A percentile compares a stretch with the other conserved stretches of the same genome.
phyloP scores from a whole-genome alignment of 2,888 invertebrate species.

The Zhuqinia jingwanae region DNA sequence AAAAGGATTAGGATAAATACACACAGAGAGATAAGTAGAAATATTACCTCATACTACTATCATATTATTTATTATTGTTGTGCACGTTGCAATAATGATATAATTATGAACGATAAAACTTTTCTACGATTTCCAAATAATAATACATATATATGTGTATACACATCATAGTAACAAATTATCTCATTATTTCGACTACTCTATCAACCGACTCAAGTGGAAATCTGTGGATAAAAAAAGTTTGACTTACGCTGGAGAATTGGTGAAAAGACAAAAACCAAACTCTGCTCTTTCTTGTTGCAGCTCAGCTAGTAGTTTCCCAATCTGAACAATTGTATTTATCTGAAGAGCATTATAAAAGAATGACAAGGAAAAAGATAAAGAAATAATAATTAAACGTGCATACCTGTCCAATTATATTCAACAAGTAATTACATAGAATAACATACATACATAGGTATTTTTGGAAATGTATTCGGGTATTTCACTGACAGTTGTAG shows the following conservation, averaged over 20 bases:
- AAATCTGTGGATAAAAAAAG: slow-evolving; percentile 24
- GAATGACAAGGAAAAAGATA: neutral
- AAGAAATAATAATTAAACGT: neutral
- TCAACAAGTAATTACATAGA: neutral
- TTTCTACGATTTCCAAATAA: no score
- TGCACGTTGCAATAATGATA: no score
- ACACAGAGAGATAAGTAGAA: no score
- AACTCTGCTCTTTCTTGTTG: slow-evolving; percentile 82
- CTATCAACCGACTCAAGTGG: neutral
- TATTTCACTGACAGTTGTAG: no score
- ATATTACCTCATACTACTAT: no score
- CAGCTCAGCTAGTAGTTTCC: slow-evolving; percentile 82
- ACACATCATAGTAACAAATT: neutral
- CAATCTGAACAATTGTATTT: slow-evolving; percentile 81
- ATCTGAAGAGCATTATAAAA: slow-evolving; percentile 80
- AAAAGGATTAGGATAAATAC: no score
- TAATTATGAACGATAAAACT: no score
- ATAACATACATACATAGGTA: neutral
- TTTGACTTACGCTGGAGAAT: slow-evolving; percentile 64
- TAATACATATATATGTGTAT: no score
- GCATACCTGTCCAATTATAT: neutral
- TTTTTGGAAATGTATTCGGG: neutral
- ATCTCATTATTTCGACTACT: slow-evolving; percentile 14
- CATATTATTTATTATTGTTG: no score
- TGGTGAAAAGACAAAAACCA: slow-evolving; percentile 78